Percentiles rank a stretch among this genome's conserved stretches.
These are phyloP conservation scores for Malthinus seriepunctatus DNA, from an alignment of 2,888 invertebrate genomes.

Conservation along the genomic window DNA sequence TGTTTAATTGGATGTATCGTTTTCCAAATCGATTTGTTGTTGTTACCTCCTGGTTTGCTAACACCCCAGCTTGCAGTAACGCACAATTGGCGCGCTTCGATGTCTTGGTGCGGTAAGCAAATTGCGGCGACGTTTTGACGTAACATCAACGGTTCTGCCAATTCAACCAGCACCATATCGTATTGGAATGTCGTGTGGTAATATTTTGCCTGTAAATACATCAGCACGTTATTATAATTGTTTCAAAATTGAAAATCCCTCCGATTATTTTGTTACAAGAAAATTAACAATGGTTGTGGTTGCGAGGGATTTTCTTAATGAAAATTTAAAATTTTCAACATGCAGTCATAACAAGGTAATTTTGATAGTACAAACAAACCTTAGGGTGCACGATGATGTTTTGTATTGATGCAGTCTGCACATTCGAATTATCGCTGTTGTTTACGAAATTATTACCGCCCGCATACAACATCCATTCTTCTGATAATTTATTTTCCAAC, in stretches of 20 bases:
- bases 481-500: conserved; percentile 9
- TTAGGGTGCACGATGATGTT: conserved; percentile 61
- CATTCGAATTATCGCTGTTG: conserved; percentile 46
- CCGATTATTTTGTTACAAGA: too few species aligned
- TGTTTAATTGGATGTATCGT: too few species aligned
- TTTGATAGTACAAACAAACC: conserved; percentile 42
- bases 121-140: conserved; percentile 60
- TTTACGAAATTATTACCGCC: conserved; percentile 50
- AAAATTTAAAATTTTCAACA: background rate
- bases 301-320: background rate
- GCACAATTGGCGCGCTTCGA: conserved; percentile 59
- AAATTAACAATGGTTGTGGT: background rate
- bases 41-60: conserved; percentile 55
- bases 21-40: background rate
- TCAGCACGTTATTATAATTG: too few species aligned
- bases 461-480: conserved; percentile 49
- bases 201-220: conserved; percentile 58
- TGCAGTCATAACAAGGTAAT: background rate
- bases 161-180: conserved; percentile 61
- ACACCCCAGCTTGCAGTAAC: conserved; percentile 65
- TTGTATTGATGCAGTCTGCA: conserved; percentile 48
- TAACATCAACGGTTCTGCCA: conserved; percentile 57
- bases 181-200: conserved; percentile 61
- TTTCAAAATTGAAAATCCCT: too few species aligned
- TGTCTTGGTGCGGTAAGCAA: conserved; percentile 58